A percentile compares a stretch with the other conserved stretches of the same genome.
These are phyloP conservation scores for Machimus atricapillus DNA, from an alignment of 2,888 invertebrate species.

Conservation along the genomic window DNA sequence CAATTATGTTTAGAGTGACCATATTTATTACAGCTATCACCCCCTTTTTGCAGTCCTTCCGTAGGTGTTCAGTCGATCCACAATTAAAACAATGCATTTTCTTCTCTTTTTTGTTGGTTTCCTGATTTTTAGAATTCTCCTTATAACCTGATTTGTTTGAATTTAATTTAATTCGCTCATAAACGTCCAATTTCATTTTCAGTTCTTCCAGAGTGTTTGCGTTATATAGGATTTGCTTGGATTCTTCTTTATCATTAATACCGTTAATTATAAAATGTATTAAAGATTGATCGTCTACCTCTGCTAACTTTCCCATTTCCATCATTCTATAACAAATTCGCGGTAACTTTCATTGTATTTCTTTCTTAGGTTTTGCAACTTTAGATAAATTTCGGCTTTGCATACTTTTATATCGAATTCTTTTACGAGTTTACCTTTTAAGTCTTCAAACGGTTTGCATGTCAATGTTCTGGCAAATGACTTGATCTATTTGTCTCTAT, in stretches of 20 bases:
- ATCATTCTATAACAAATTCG: conserved; percentile 41
- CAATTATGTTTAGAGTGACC: neutral
- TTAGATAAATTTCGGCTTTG: too few species aligned
- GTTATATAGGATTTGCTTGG: neutral
- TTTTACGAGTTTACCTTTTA: too few species aligned
- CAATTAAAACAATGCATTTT: conserved; percentile 3
- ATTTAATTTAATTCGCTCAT: neutral
- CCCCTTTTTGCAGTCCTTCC: neutral
- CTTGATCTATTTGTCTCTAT: too few species aligned
- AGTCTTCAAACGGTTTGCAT: too few species aligned
- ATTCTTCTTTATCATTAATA: conserved; percentile 29
- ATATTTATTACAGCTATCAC: neutral
- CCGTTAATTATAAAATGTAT: neutral
- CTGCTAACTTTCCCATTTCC: conserved; percentile 2
- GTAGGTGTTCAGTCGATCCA: neutral
- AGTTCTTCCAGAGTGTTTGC: neutral
- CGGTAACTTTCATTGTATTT: too few species aligned
- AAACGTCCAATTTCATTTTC: neutral
- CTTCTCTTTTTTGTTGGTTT: neutral
- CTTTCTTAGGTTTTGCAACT: too few species aligned
- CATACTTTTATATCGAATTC: too few species aligned
- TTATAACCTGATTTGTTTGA: neutral
- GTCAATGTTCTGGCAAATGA: too few species aligned
- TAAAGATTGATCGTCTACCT: conserved; percentile 37
- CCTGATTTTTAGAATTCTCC: too few species aligned